phyloP scores from a whole-genome alignment of 2,797 vertebrate species.

The Sebastes flavidus region DNA sequence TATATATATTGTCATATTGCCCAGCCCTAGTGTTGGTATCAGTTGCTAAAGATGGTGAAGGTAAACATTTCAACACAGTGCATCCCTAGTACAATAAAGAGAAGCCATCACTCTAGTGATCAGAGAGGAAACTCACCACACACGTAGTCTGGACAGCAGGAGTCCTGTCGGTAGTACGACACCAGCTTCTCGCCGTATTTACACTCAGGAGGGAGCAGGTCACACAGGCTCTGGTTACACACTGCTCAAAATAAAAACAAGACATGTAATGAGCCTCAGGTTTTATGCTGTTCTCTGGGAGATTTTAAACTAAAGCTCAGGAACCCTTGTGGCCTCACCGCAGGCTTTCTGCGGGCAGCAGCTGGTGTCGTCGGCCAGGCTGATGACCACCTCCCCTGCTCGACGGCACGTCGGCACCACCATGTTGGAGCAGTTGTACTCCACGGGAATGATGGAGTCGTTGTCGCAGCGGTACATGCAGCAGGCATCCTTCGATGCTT shows the following conservation, averaged over 20 bases:
- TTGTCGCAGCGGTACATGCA: slow-evolving; percentile 92
- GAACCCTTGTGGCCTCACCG: slow-evolving; percentile 74
- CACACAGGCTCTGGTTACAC: slow-evolving; percentile 94
- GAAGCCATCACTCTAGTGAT: background rate
- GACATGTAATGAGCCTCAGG: background rate
- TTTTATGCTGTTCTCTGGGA: background rate
- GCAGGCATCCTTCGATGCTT: slow-evolving; percentile 88
- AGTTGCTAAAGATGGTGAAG: background rate
- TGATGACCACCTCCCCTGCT: slow-evolving; percentile 86
- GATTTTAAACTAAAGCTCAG: background rate
- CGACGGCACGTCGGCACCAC: slow-evolving; percentile 79
- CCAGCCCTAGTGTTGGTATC: background rate
- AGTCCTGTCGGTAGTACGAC: slow-evolving; percentile 89
- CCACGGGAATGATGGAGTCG: slow-evolving; percentile 87
- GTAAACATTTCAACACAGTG: background rate
- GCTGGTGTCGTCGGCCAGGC: slow-evolving; percentile 84
- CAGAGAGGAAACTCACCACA: slow-evolving; percentile 87
- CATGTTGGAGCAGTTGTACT: slow-evolving; percentile 84
- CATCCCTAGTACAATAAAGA: background rate
- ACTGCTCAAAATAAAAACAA: slow-evolving; percentile 72
- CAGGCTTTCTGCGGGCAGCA: slow-evolving; percentile 92
- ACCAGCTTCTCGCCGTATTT: slow-evolving; percentile 88
- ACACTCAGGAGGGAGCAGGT: slow-evolving; percentile 83
- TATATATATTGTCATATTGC: too few species aligned
- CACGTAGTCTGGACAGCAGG: slow-evolving; percentile 90